Evolutionary conservation across 2,888 invertebrate genomes (phyloP).

Genomic region (Agrotis ipsilon): DNA sequence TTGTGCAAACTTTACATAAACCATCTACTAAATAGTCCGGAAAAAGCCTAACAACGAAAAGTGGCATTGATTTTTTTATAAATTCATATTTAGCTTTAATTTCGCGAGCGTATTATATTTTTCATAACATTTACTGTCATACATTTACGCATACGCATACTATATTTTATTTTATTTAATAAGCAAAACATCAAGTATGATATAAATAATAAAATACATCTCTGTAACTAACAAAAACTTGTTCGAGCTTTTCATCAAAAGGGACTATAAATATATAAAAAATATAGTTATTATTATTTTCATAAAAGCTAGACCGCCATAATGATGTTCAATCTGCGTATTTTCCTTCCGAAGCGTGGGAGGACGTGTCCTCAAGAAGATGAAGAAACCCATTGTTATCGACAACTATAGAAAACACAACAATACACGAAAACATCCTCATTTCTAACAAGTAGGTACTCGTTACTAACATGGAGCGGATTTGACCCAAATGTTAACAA

Average conservation of each 20-base stretch:
- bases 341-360: background rate
- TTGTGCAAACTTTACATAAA: no score
- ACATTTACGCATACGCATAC: no score
- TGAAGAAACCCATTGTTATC: constrained; percentile 18
- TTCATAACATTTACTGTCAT: no score
- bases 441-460: constrained; percentile 17
- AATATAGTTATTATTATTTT: background rate
- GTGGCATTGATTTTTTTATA: no score
- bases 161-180: no score
- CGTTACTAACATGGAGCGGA: background rate
- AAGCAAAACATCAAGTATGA: background rate
- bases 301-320: background rate
- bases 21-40: no score
- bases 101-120: no score
- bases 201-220: background rate
- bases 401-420: constrained; percentile 29
- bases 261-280: no score
- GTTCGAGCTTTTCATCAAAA: no score
- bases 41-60: no score
- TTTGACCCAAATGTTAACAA: constrained; percentile 31
- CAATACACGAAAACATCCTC: constrained; percentile 30
- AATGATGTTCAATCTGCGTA: constrained; percentile 1
- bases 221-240: background rate
- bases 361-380: background rate
- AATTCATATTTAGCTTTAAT: no score